Evolutionary conservation across 2,113 vertebrate genomes (phyloP), one percentile per base, ranked within the genome.

Genomic region (Balaeniceps rex): DNA sequence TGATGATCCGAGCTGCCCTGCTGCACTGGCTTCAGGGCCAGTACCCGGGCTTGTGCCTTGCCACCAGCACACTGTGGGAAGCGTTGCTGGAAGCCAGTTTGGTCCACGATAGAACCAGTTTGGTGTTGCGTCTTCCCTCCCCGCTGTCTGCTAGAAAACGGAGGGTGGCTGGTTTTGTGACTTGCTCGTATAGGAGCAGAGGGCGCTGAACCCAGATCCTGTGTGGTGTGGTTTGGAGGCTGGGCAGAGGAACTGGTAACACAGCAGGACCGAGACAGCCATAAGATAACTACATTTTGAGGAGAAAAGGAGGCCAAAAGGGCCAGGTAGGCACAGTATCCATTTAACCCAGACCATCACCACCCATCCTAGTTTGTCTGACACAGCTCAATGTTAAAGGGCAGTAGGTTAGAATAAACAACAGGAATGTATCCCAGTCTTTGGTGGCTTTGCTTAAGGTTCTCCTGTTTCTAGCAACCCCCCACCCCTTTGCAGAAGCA

Each of bases 91-190:
- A 14, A 55, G 66, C 28, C 68, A 46, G 75, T n/a, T 49, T 22
- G 15, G 19, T 34, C 44, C 6, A 2, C 1, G 6, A 18, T 18
- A 66, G 66, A 66, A 60, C 44, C 66, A 22, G 23, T 7, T 14
- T 2, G 0, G 28, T n/a, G 24, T 38, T 12, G 16, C 5, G 33
- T 10, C 34, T 44, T 58, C 16, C 44, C 33, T 52, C 44, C 28
- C 28, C 2, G 0, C 14, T 0, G 1, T 6, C 66, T 58, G 38
- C 51, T 25, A 38, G 74, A 66, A 21, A 65, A 34, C 2, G 0
- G 42, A 34, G 44, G 23, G 19, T 12, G 44, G 23, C 36, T 71
- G 19, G 10, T 34, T 36, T 58, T 58, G 57, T 33, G 71, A 44
- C 24, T 70, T 34, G 44, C 38, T 76, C 14, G 4, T 36, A 4